Conservation (phyloP, 2,797 vertebrate species). For the Spea hammondii region DNA sequence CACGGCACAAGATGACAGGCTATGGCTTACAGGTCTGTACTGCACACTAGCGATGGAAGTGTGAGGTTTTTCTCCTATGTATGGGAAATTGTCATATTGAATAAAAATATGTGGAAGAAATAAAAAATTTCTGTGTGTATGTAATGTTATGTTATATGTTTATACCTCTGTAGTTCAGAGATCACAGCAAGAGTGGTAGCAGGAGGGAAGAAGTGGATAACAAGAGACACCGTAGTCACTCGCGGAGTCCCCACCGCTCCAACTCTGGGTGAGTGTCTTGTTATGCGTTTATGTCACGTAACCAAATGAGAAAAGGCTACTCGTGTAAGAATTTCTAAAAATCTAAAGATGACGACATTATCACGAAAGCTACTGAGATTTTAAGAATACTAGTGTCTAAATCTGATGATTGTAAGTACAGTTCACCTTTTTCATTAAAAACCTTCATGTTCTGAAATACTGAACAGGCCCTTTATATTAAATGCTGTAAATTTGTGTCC, state of each 20-base stretch:
- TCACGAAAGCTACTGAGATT: too few relatives aligned
- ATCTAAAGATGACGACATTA: too few relatives aligned
- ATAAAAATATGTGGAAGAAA: too few relatives aligned
- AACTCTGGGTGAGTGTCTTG: slow-evolving; percentile 9
- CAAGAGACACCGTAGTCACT: slow-evolving; percentile 66
- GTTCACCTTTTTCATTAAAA: too few relatives aligned
- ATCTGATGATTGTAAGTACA: too few relatives aligned
- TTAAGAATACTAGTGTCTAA: too few relatives aligned
- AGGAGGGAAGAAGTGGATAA: slow-evolving; percentile 53
- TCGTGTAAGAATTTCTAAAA: too few relatives aligned
- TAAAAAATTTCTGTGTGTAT: too few relatives aligned
- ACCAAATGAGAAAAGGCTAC: too few relatives aligned
- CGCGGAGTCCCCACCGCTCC: slow-evolving; percentile 68
- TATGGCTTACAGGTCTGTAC: slow-evolving; percentile 83
- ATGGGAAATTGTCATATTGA: too few relatives aligned
- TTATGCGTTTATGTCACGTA: too few relatives aligned
- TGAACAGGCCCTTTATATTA: not conserved
- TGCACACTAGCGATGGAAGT: not conserved
- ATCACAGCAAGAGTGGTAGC: slow-evolving; percentile 55
- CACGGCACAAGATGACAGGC: slow-evolving; percentile 63
- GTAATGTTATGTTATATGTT: not conserved
- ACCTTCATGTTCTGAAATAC: not conserved
- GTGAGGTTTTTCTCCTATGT: not conserved
- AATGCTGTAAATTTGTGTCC: slow-evolving; percentile 3
- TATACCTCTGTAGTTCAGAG: not conserved